Conservation (phyloP, 2,888 invertebrate species). For the Mechanitis messenoides region DNA sequence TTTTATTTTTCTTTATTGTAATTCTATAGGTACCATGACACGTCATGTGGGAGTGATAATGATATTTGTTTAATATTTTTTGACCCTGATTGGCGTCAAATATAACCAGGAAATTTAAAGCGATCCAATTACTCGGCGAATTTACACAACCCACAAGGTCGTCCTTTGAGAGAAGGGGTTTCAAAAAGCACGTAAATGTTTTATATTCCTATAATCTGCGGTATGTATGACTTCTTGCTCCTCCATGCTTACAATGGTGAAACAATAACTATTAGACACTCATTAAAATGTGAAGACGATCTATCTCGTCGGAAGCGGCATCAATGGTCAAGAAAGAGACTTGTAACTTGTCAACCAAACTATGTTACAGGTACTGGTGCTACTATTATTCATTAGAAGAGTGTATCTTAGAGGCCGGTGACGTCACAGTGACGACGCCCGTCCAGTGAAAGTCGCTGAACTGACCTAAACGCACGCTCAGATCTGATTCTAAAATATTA, state of each 20-base stretch:
- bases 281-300: no score
- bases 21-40: no score
- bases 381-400: background rate
- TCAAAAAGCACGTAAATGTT: slow-evolving; percentile 9
- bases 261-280: no score
- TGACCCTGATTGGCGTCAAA: slow-evolving; percentile 15
- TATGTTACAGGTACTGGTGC: background rate
- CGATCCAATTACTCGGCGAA: slow-evolving; percentile 16
- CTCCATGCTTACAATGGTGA: no score
- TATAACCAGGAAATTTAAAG: slow-evolving; percentile 17
- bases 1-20: no score
- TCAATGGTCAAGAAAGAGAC: no score
- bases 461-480: slow-evolving; percentile 44
- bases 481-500: slow-evolving; percentile 39
- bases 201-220: slow-evolving; percentile 12
- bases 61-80: background rate
- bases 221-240: background rate
- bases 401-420: slow-evolving; percentile 16
- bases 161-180: slow-evolving; percentile 15
- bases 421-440: slow-evolving; percentile 39
- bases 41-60: no score
- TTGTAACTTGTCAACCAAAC: no score
- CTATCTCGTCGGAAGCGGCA: no score
- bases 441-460: slow-evolving; percentile 62
- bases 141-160: slow-evolving; percentile 7